phyloP scores from a whole-genome alignment of 37 sponge, comb jelly and placozoan species.

The Cliona cf. orientalis region DNA sequence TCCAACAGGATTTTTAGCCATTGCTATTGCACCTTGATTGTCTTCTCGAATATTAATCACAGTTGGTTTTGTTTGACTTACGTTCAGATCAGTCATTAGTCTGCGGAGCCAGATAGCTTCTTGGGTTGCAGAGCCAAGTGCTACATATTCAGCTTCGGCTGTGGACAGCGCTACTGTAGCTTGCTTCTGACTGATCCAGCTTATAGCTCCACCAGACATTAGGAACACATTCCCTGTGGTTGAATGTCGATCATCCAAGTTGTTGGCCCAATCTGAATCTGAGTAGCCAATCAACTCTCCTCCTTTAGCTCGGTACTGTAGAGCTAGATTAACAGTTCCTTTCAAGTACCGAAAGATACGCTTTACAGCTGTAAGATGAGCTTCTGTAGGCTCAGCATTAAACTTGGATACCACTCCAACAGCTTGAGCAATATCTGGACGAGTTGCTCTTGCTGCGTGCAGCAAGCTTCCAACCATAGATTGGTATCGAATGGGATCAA shows the following conservation, averaged over 20 bases:
- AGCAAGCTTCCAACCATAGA: conserved; percentile 66
- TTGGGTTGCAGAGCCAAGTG: conserved; percentile 34
- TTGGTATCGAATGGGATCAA: conserved; percentile 48
- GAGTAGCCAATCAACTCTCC: conserved; percentile 39
- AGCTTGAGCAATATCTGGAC: conserved; percentile 60
- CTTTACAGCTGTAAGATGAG: conserved; percentile 59
- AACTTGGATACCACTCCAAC: conserved; percentile 56
- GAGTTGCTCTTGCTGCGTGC: conserved; percentile 36
- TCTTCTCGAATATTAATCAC: conserved; percentile 41
- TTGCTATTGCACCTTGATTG: conserved; percentile 62
- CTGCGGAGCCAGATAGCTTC: conserved; percentile 45
- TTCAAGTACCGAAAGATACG: conserved; percentile 60
- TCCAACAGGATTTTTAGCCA: conserved; percentile 41
- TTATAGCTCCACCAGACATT: conserved; percentile 51
- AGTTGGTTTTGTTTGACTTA: neutral
- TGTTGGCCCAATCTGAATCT: conserved; percentile 66
- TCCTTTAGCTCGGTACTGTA: conserved; percentile 37
- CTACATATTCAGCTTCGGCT: conserved; percentile 36
- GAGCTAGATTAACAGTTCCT: conserved; percentile 18
- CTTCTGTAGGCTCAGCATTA: conserved; percentile 40
- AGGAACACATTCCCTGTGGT: conserved; percentile 60
- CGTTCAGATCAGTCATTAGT: conserved; percentile 19
- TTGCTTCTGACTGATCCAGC: conserved; percentile 62
- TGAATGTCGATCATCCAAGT: conserved; percentile 51
- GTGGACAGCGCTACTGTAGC: conserved; percentile 20